These are phyloP conservation scores for Rugalucina vietnamica DNA, from an alignment of 2,888 invertebrate species.

Conservation along the genomic window DNA sequence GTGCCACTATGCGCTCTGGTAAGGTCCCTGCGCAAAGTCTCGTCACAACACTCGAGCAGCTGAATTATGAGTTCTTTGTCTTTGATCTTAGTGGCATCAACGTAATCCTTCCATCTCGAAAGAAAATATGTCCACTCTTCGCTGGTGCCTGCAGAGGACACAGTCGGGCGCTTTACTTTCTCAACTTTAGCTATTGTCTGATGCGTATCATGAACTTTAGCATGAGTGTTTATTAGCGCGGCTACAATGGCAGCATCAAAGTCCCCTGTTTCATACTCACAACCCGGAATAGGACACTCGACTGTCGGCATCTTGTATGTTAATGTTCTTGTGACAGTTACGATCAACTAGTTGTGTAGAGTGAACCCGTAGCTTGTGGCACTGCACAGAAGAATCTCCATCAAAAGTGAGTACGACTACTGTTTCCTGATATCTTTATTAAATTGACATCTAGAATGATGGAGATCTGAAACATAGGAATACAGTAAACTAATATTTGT, in stretches of 20 bases:
- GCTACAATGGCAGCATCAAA: constrained; percentile 53
- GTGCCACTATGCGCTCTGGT: constrained; percentile 27
- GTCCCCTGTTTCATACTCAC: constrained; percentile 47
- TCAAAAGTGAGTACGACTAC: too few relatives aligned
- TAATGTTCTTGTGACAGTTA: too few relatives aligned
- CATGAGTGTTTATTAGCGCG: constrained; percentile 49
- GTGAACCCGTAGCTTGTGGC: too few relatives aligned
- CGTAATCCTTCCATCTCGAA: constrained; percentile 60
- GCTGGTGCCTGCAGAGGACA: constrained; percentile 40
- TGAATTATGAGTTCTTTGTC: constrained; percentile 53
- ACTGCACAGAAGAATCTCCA: too few relatives aligned
- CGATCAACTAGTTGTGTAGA: too few relatives aligned
- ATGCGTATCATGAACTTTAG: neutral
- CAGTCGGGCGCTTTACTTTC: neutral
- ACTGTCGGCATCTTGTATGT: neutral
- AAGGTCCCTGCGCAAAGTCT: constrained; percentile 57
- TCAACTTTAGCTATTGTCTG: constrained; percentile 12
- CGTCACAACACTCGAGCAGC: constrained; percentile 64
- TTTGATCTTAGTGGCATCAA: constrained; percentile 54
- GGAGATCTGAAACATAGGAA: too few relatives aligned
- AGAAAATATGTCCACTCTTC: constrained; percentile 62
- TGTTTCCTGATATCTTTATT: too few relatives aligned
- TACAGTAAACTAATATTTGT: too few relatives aligned
- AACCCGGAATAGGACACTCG: constrained; percentile 1
- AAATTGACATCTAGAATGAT: too few relatives aligned